Evolutionary conservation across 64 coral and sea anemone species (phyloP), one percentile per base, ranked within the genome.

Genomic region (Catalaphyllia jardinei): DNA sequence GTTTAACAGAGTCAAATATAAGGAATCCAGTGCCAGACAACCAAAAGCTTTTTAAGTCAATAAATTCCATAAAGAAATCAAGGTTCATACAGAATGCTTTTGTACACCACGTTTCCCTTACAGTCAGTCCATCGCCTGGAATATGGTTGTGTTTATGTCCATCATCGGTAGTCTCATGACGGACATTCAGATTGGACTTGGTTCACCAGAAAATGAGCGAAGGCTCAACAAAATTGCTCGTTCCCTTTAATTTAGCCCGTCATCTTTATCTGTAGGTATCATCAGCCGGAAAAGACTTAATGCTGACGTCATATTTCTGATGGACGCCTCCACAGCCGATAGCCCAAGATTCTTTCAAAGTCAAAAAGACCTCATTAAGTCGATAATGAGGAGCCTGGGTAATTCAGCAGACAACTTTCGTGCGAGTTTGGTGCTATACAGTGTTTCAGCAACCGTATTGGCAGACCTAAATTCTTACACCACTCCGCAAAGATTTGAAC

Each of bases 241-340:
- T 5, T 46, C 42, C 42, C 42, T 46, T 46, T 46, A 46, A 46
- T 46, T 46, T 46, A 46, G 42, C 42, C 5, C 31, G 16, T 80
- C 60, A 85, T 31, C n/a, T 19, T 49, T 73, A 42, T n/a, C 33
- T 89, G 90, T 86, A 87, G 81, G 81, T 39, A 29, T 54, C 22
- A 46, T 82, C 55, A 87, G 88, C 33, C 76, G 87, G 59, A 64
- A 27, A 73, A 33, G 79, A 19, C 59, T 90, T 11, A 63, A 86
- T 14, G 87, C 89, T 27, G 94, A 96, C 60, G 67, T 96, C 33
- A 39, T 96, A 14, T 96, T 96, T 78, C 27, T 96, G 60, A 63
- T 93, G 29, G 94, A 96, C 72, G 90, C 91, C 29, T 93, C 85
- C 20, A 83, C 87, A 38, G 75, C 77, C 24, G 90, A 78, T 4